Evolutionary conservation across 2,888 invertebrate genomes (phyloP).

Genomic region (Xanthorhoe designata): DNA sequence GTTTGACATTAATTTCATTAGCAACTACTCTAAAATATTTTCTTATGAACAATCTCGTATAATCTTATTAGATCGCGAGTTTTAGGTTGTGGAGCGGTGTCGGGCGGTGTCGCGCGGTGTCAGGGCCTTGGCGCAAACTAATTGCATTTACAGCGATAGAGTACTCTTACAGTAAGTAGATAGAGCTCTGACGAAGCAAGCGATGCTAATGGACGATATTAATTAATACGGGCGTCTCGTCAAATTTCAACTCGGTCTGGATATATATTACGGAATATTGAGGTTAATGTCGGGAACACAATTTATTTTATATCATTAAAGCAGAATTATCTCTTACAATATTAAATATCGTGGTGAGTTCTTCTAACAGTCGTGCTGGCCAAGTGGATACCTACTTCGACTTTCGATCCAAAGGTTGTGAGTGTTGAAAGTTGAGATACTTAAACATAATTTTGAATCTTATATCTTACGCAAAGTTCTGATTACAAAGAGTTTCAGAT

Average conservation of each 20-base stretch:
- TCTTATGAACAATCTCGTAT: constrained; percentile 73
- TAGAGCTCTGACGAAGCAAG: constrained; percentile 61
- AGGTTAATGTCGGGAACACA: constrained; percentile 47
- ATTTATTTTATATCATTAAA: constrained; percentile 18
- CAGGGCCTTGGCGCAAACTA: constrained; percentile 69
- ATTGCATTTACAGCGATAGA: constrained; percentile 80
- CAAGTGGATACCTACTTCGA: no score
- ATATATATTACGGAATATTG: constrained; percentile 65
- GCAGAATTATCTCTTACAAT: constrained; percentile 1
- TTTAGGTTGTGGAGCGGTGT: constrained; percentile 73
- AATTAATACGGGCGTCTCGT: constrained; percentile 80
- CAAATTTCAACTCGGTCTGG: constrained; percentile 70
- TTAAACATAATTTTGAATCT: not conserved
- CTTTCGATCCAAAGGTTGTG: no score
- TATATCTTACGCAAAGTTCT: constrained; percentile 10
- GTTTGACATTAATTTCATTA: constrained; percentile 57
- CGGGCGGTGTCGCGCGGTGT: constrained; percentile 73
- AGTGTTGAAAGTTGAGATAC: not conserved
- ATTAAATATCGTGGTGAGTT: not conserved
- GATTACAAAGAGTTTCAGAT: constrained; percentile 7
- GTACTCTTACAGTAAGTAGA: constrained; percentile 56
- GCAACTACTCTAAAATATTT: constrained; percentile 62
- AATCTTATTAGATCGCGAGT: constrained; percentile 78
- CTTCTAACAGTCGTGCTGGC: no score
- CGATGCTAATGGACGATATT: constrained; percentile 83